These are phyloP conservation scores for Gobio gobio DNA, from an alignment of 2,113 vertebrate species.

Conservation along the genomic window DNA sequence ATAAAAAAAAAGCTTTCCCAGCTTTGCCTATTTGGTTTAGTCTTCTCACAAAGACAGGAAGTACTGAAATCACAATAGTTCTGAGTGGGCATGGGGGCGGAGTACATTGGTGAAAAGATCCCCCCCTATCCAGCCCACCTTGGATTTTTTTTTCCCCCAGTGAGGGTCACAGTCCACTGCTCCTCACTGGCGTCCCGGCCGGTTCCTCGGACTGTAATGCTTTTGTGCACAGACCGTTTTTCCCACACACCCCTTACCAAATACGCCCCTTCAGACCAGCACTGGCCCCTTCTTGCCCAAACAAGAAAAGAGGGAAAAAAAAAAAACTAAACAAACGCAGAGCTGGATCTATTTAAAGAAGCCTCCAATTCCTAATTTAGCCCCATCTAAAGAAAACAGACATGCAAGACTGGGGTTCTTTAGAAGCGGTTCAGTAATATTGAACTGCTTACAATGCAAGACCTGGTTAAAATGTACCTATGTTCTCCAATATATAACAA, in stretches of 20 bases:
- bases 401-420: slow-evolving; percentile 22
- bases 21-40: not conserved
- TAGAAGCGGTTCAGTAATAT: not conserved
- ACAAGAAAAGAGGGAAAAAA: not conserved
- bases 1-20: not conserved
- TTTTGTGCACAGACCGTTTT: slow-evolving; percentile 40
- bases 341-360: slow-evolving; percentile 45
- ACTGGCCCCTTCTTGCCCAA: slow-evolving; percentile 11
- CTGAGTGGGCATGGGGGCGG: not conserved
- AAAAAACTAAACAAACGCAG: slow-evolving; percentile 34
- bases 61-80: not conserved
- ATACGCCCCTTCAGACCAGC: not conserved
- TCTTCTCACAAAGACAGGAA: slow-evolving; percentile 10
- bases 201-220: slow-evolving; percentile 22
- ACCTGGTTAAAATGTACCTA: not conserved
- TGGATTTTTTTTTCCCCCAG: not conserved
- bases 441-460: not conserved
- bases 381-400: slow-evolving; percentile 5
- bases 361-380: slow-evolving; percentile 11
- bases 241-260: slow-evolving; percentile 21
- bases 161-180: slow-evolving; percentile 50
- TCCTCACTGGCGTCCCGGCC: slow-evolving; percentile 6
- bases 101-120: slow-evolving; percentile 1
- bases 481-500: not conserved
- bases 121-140: not conserved